phyloP scores from a whole-genome alignment of 2,113 vertebrate genomes.

The Tyrannus savana region DNA sequence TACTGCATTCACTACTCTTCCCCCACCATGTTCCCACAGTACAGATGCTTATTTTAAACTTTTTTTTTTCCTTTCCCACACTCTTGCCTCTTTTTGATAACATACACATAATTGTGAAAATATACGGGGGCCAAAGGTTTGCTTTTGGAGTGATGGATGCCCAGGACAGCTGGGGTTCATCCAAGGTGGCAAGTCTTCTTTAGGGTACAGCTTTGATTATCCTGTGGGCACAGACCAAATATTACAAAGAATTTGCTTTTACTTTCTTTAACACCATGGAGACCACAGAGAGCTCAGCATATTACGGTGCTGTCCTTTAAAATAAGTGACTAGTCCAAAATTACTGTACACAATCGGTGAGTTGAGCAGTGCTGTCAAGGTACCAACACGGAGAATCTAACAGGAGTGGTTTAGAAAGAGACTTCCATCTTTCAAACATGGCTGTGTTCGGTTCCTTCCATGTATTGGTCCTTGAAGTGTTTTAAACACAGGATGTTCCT shows the following conservation, averaged over 20 bases:
- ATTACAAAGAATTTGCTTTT: background rate
- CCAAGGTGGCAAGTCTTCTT: background rate
- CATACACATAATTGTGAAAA: slow-evolving; percentile 62
- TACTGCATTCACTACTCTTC: background rate
- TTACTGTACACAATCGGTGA: background rate
- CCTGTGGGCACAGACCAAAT: background rate
- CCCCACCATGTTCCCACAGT: slow-evolving; percentile 38
- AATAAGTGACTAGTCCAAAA: background rate
- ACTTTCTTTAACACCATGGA: background rate
- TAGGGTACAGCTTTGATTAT: background rate
- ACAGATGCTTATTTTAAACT: slow-evolving; percentile 47
- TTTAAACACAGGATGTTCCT: background rate
- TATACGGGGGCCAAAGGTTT: slow-evolving; percentile 40
- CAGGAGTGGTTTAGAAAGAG: background rate
- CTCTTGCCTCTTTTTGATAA: slow-evolving; percentile 61
- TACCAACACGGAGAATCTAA: background rate
- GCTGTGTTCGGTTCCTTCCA: background rate
- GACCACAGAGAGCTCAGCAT: background rate
- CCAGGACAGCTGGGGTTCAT: background rate
- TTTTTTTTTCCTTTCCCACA: slow-evolving; percentile 28
- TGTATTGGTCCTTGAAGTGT: background rate
- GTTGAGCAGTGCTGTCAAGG: background rate
- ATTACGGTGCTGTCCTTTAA: background rate
- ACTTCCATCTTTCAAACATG: background rate
- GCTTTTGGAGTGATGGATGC: background rate